These are phyloP conservation scores for Eilema sororculum DNA, from an alignment of 2,888 invertebrate species.

Conservation along the genomic window DNA sequence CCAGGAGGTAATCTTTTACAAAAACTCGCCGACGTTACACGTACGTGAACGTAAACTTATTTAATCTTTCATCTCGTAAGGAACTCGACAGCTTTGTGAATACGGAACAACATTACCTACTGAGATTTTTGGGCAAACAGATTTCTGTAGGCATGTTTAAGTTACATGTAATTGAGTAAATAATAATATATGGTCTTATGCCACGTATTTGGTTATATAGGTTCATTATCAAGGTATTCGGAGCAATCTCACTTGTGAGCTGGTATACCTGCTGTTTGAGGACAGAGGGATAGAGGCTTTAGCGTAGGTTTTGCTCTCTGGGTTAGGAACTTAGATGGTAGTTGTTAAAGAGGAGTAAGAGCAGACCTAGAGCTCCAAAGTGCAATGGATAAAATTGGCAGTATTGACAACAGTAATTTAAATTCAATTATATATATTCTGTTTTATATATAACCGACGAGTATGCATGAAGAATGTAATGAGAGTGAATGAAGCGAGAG, in stretches of 20 bases:
- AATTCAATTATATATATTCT: too few relatives aligned
- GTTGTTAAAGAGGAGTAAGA: too few relatives aligned
- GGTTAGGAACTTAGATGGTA: too few relatives aligned
- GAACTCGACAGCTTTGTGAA: constrained; percentile 19
- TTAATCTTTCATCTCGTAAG: constrained; percentile 43
- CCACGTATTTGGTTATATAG: background rate
- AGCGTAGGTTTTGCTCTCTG: background rate
- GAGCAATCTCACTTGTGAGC: background rate
- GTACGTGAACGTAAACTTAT: constrained; percentile 31
- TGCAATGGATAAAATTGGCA: too few relatives aligned
- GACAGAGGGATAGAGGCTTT: background rate
- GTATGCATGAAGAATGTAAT: too few relatives aligned
- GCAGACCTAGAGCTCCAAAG: too few relatives aligned
- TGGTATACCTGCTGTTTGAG: background rate
- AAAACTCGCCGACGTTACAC: constrained; percentile 31
- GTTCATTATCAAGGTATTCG: too few relatives aligned
- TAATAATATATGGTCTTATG: background rate
- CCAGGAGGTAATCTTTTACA: constrained; percentile 18
- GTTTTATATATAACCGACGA: too few relatives aligned
- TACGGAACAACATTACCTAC: constrained; percentile 13
- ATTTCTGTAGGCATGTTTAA: constrained; percentile 2
- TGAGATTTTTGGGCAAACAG: constrained; percentile 5
- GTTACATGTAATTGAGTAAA: background rate
- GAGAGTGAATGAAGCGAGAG: too few relatives aligned
- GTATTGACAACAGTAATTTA: too few relatives aligned